Conservation (phyloP, 1,140 invertebrate species). For the Spodoptera litura region DNA sequence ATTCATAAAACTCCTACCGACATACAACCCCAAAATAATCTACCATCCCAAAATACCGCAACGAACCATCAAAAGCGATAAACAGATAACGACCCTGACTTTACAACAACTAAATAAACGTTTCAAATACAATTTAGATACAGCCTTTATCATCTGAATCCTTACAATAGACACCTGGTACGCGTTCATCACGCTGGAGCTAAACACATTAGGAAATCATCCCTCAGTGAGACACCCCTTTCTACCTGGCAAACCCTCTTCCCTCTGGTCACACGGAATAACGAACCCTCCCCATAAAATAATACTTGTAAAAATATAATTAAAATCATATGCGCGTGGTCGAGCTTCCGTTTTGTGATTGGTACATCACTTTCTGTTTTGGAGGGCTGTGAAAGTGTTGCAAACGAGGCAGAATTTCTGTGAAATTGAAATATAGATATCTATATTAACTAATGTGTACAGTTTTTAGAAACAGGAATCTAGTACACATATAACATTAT, state of each 20-base stretch:
- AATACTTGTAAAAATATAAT: constrained; percentile 82
- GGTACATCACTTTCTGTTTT: constrained; percentile 51
- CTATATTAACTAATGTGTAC: too few relatives aligned
- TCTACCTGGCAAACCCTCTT: constrained; percentile 44
- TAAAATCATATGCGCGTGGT: constrained; percentile 77
- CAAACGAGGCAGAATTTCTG: too few relatives aligned
- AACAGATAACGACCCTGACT: constrained; percentile 27
- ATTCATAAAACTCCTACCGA: too few relatives aligned
- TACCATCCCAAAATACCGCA: too few relatives aligned
- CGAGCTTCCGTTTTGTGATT: constrained; percentile 72
- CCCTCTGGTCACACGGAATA: constrained; percentile 69
- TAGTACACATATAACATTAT: too few relatives aligned
- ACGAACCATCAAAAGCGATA: not conserved
- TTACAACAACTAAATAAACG: constrained; percentile 24
- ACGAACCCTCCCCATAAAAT: constrained; percentile 66
- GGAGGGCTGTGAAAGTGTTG: not conserved
- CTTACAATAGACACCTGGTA: constrained; percentile 65
- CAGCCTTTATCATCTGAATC: constrained; percentile 32
- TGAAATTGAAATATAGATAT: too few relatives aligned
- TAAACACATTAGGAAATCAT: constrained; percentile 72
- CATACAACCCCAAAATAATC: too few relatives aligned
- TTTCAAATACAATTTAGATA: constrained; percentile 37
- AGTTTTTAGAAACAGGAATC: too few relatives aligned
- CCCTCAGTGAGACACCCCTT: constrained; percentile 48
- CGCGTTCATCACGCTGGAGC: constrained; percentile 50